These are phyloP conservation scores for Oasisia sp. DNA, from an alignment of 2,888 invertebrate genomes.

Conservation along the genomic window DNA sequence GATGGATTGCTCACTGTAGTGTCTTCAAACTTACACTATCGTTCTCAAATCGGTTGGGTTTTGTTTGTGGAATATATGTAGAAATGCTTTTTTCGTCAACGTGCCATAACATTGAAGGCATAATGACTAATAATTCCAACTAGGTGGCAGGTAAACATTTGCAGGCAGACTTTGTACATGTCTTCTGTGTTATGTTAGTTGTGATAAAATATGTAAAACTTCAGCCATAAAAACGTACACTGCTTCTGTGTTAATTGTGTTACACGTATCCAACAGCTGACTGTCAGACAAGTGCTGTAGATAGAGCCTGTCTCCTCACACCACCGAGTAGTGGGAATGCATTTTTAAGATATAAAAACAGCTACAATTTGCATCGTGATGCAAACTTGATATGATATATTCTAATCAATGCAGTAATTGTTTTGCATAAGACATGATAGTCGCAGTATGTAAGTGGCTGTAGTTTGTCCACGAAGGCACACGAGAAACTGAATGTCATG, in stretches of 20 bases:
- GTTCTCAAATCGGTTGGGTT: background rate
- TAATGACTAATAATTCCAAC: background rate
- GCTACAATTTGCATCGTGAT: background rate
- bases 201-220: background rate
- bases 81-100: background rate
- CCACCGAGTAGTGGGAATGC: too few species aligned
- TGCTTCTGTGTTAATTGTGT: background rate
- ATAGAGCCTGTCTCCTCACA: too few species aligned
- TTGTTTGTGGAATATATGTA: background rate
- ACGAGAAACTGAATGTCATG: background rate
- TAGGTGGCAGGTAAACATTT: background rate
- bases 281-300: too few species aligned
- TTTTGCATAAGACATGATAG: background rate
- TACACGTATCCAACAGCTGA: too few species aligned
- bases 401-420: background rate
- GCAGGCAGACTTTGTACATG: background rate
- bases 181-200: background rate
- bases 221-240: background rate
- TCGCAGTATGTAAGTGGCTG: background rate
- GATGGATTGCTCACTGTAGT: background rate
- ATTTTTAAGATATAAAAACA: too few species aligned
- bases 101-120: background rate
- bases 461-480: background rate
- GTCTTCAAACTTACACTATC: background rate
- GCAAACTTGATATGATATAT: background rate